These are phyloP conservation scores for Cotesia glomerata DNA, from an alignment of 1,140 invertebrate genomes.

Conservation along the genomic window DNA sequence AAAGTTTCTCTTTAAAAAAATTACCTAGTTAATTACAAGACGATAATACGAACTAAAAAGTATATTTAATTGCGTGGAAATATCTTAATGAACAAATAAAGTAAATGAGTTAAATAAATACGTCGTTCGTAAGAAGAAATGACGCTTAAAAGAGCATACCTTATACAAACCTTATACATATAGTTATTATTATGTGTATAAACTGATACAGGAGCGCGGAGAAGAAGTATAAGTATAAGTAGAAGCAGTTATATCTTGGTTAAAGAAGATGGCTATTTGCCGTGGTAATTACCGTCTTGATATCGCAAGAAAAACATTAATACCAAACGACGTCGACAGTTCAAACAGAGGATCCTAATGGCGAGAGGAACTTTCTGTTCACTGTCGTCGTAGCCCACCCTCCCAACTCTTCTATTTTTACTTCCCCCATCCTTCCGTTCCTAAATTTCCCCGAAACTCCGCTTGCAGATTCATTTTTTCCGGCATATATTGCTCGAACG, in stretches of 20 bases:
- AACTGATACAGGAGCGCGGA: background rate
- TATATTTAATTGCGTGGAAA: background rate
- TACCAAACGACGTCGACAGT: conserved; percentile 51
- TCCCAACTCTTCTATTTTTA: background rate
- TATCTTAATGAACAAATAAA: conserved; percentile 2
- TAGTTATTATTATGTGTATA: background rate
- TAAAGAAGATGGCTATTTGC: conserved; percentile 41
- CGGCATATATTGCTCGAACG: conserved; percentile 45
- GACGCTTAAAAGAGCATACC: background rate
- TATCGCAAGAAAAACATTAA: conserved; percentile 56
- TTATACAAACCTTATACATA: too few species aligned
- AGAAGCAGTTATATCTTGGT: background rate
- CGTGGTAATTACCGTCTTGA: conserved; percentile 49
- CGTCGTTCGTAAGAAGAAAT: background rate
- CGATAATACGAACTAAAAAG: too few species aligned
- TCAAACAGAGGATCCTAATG: conserved; percentile 54
- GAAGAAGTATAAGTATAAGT: background rate
- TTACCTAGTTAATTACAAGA: too few species aligned
- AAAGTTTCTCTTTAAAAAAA: background rate
- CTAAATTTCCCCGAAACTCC: background rate
- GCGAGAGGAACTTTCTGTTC: conserved; percentile 41
- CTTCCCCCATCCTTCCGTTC: background rate
- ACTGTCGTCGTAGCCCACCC: background rate
- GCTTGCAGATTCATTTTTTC: conserved; percentile 45
- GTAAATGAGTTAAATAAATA: background rate